Evolutionary conservation across 2,888 invertebrate species (phyloP).

Genomic region (Apocheima hispidaria): DNA sequence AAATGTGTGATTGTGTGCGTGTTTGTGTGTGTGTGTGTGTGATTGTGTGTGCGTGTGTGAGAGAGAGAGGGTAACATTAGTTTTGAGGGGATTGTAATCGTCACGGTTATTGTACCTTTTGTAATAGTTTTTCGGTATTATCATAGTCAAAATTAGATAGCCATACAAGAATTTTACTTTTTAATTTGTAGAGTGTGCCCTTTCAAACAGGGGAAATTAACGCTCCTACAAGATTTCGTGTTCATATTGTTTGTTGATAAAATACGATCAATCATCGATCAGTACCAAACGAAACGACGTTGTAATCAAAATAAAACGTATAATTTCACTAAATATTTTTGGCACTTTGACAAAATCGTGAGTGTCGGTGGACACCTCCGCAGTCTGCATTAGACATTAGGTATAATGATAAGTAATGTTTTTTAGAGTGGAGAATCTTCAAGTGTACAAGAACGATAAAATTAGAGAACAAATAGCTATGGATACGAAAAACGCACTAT

Average conservation of each 20-base stretch:
- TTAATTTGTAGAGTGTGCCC: too few species aligned
- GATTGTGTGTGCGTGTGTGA: too few species aligned
- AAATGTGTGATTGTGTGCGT: too few species aligned
- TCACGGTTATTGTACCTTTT: too few species aligned
- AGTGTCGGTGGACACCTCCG: background rate
- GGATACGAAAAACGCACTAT: conserved; percentile 73
- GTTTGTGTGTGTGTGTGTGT: too few species aligned
- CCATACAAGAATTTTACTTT: too few species aligned
- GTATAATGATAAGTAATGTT: conserved; percentile 5
- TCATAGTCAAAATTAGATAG: too few species aligned
- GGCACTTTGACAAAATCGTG: conserved; percentile 20
- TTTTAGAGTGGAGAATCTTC: conserved; percentile 69
- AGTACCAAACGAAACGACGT: background rate
- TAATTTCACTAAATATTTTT: conserved; percentile 27
- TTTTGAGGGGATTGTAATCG: too few species aligned
- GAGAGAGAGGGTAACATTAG: too few species aligned
- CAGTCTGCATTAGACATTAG: background rate
- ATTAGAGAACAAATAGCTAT: conserved; percentile 67
- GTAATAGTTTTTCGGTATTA: too few species aligned
- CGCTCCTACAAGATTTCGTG: too few species aligned
- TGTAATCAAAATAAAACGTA: conserved; percentile 23
- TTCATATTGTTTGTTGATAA: background rate
- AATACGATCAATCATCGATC: background rate
- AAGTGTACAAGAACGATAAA: conserved; percentile 68
- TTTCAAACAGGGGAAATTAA: too few species aligned